Base-by-base conservation (phyloP, 1,140 invertebrate genomes). In the Aphaenogaster rudis region DNA sequence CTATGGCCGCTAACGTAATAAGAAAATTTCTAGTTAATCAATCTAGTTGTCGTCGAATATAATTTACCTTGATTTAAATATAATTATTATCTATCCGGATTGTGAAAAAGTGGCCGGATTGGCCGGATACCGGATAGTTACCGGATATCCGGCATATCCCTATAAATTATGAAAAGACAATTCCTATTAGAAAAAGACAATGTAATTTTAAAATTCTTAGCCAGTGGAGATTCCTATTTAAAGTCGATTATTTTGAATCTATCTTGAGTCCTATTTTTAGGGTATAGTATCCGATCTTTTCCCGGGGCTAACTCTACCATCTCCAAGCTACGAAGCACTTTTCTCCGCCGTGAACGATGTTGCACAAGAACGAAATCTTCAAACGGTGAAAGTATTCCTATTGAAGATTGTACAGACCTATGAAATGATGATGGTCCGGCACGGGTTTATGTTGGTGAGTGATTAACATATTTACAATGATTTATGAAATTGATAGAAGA, bases 231-330 rank as follows among this genome's bases (percentile, higher is more conserved):
- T 50, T 50, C 13, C 13, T 50, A 4, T 4, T 11, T 21, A 48
- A 48, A 48, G 8, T 48, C 3, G 48, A 0, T 48, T 48, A 50
- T n/a, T 54, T 54, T 21, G 2, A 57, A 21, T 57, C 8, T 69
- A 33, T 21, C 5, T 36, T 28, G 21, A 59, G 7, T 64, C 39
- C 2, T 28, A 13, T 17, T 66, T 66, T 42, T 17, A 66, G 64
- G 64, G 88, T 17, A 99, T 99, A 66, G 98, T 99, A 77, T 97
- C 97, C 6, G 98, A 99, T 95, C 96, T 99, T 86, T 99, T 99
- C 95, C 98, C 98, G 2, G 97, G 97, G 1, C 96, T 98, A 3
- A 95, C 95, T 59, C 93, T 98, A 52, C 98, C 98, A 0, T 95
- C 96, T 80, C 97, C 97, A 0, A 97, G 98, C 93, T 98, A 99